Conservation (phyloP, 2,113 vertebrate genomes). For the Rhynchomys soricoides region DNA sequence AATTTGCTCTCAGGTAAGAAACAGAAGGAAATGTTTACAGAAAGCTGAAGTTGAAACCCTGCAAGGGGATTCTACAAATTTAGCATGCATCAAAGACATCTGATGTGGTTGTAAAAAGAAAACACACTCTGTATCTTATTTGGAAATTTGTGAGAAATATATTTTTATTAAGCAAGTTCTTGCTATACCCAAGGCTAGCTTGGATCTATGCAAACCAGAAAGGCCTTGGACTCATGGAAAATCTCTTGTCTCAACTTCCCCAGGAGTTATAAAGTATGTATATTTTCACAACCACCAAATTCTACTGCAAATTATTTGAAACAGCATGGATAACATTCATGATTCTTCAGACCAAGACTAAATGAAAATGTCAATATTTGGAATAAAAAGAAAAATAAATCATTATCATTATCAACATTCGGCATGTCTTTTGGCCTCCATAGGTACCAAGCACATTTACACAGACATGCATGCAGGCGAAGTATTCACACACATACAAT, state of each 20-base stretch:
- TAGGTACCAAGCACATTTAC: neutral
- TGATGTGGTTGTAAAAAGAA: neutral
- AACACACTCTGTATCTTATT: neutral
- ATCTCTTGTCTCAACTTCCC: neutral
- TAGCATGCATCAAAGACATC: neutral
- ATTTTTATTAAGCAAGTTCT: neutral
- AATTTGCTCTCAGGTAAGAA: slow-evolving; percentile 32
- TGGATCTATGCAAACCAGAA: neutral
- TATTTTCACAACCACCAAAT: neutral
- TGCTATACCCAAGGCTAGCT: neutral
- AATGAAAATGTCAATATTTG: neutral
- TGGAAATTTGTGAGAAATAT: neutral
- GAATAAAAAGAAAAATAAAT: neutral
- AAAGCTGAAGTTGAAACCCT: neutral
- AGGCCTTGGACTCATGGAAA: neutral
- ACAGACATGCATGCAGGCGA: neutral
- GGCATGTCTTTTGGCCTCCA: neutral
- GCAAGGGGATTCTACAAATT: neutral
- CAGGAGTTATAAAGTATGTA: neutral
- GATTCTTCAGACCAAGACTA: neutral
- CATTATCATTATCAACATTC: neutral
- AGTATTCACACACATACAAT: neutral
- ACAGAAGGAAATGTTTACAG: neutral
- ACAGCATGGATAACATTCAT: neutral
- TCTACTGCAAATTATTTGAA: neutral